Evolutionary conservation across 2,888 invertebrate genomes (phyloP).

Genomic region (Pardosa pseudoannulata): DNA sequence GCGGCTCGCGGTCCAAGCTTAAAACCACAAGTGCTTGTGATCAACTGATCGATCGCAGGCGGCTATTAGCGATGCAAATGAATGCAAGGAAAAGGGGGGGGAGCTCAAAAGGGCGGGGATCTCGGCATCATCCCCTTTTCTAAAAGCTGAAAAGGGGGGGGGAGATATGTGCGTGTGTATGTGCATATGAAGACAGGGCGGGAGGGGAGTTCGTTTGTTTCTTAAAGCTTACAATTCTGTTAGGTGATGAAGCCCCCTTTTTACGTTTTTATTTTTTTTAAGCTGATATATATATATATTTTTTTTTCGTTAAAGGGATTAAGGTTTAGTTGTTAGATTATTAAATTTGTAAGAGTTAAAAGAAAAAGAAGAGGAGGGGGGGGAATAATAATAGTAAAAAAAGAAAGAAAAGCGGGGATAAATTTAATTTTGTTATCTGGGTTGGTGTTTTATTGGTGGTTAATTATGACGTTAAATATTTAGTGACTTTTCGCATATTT

Average conservation of each 20-base stretch:
- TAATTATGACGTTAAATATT: slow-evolving; percentile 72
- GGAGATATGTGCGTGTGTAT: too few species aligned
- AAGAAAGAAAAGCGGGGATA: slow-evolving; percentile 39
- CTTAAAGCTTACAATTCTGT: slow-evolving; percentile 43
- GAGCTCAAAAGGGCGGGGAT: slow-evolving; percentile 26
- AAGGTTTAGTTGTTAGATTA: slow-evolving; percentile 66
- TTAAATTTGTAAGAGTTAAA: slow-evolving; percentile 53
- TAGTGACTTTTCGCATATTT: slow-evolving; percentile 57
- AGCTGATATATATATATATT: slow-evolving; percentile 9
- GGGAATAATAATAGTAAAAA: too few species aligned
- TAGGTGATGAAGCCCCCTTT: slow-evolving; percentile 53
- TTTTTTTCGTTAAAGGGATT: slow-evolving; percentile 39
- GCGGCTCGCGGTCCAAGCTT: slow-evolving; percentile 63
- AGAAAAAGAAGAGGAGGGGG: slow-evolving; percentile 28
- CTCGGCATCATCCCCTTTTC: slow-evolving; percentile 25
- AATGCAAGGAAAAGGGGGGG: slow-evolving; percentile 21
- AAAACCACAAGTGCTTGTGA: slow-evolving; percentile 58
- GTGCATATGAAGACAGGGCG: too few species aligned
- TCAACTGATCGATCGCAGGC: slow-evolving; percentile 63
- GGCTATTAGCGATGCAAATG: slow-evolving; percentile 70
- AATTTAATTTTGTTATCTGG: slow-evolving; percentile 69
- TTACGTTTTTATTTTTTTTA: slow-evolving; percentile 2
- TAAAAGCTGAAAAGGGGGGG: neutral
- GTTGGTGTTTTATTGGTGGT: slow-evolving; percentile 66
- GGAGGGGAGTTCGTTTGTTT: neutral